phyloP scores from a whole-genome alignment of 1,140 invertebrate genomes.

The Drosophila lacteicornis region DNA sequence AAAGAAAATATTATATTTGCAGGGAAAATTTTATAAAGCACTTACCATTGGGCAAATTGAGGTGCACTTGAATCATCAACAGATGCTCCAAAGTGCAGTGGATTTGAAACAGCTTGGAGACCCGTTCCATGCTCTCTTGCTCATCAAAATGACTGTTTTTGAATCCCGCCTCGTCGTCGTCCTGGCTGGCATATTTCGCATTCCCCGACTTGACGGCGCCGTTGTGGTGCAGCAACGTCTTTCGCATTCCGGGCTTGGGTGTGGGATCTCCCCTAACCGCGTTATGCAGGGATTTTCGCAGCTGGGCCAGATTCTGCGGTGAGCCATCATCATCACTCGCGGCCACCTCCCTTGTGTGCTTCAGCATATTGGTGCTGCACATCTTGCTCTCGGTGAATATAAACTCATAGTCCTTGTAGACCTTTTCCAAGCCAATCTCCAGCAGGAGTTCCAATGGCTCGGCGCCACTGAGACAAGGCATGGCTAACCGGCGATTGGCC shows the following conservation, averaged over 20 bases:
- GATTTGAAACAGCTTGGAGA: constrained; percentile 76
- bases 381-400: constrained; percentile 82
- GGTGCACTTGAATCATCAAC: constrained; percentile 77
- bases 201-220: constrained; percentile 30
- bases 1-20: neutral
- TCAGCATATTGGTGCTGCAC: constrained; percentile 67
- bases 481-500: constrained; percentile 75
- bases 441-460: constrained; percentile 80
- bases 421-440: constrained; percentile 83
- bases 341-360: constrained; percentile 16
- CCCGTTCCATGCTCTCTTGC: constrained; percentile 52
- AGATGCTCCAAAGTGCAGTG: constrained; percentile 81
- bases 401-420: constrained; percentile 82
- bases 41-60: constrained; percentile 80
- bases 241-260: constrained; percentile 46
- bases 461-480: constrained; percentile 76
- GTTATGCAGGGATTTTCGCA: constrained; percentile 82
- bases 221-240: constrained; percentile 71
- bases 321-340: constrained; percentile 12
- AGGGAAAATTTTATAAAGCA: neutral
- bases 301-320: constrained; percentile 54
- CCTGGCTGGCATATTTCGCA: constrained; percentile 46
- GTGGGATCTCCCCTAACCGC: constrained; percentile 56
- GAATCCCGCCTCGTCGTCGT: constrained; percentile 62
- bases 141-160: constrained; percentile 81